phyloP scores from a whole-genome alignment of 2,113 vertebrate species.

The Callospermophilus lateralis region DNA sequence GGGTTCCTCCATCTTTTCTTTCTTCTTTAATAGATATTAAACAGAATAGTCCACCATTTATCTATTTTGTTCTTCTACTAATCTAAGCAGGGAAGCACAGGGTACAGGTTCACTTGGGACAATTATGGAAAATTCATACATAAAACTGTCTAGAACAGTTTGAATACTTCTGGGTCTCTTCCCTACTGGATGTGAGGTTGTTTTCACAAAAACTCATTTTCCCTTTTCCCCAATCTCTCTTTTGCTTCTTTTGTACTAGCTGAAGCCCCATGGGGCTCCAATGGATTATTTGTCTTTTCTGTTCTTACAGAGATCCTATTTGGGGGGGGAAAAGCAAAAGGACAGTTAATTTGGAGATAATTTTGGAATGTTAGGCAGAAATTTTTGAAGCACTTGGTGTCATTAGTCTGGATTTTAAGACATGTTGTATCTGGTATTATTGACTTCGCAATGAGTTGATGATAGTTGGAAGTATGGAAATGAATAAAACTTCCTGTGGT shows the following conservation, averaged over 20 bases:
- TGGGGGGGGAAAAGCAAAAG: neutral
- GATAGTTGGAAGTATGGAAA: neutral
- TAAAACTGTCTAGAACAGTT: neutral
- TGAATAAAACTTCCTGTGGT: neutral
- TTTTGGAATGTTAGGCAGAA: neutral
- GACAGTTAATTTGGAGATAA: neutral
- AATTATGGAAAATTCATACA: neutral
- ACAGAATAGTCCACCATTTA: neutral
- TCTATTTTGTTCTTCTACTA: neutral
- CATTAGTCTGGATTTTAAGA: neutral
- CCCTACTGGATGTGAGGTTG: neutral
- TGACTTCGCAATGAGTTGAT: neutral
- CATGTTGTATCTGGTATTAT: neutral
- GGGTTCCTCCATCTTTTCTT: too few species aligned
- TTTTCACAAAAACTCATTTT: neutral
- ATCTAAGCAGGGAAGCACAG: neutral
- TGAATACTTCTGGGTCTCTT: neutral
- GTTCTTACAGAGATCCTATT: neutral
- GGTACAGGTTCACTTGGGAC: neutral
- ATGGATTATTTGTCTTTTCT: neutral
- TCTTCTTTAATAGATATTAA: neutral
- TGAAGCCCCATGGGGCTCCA: neutral
- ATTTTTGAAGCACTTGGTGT: neutral
- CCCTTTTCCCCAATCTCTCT: neutral
- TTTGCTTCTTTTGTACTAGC: neutral